phyloP scores from a whole-genome alignment of 2,113 vertebrate genomes.

The Psilopsiagon aymara region DNA sequence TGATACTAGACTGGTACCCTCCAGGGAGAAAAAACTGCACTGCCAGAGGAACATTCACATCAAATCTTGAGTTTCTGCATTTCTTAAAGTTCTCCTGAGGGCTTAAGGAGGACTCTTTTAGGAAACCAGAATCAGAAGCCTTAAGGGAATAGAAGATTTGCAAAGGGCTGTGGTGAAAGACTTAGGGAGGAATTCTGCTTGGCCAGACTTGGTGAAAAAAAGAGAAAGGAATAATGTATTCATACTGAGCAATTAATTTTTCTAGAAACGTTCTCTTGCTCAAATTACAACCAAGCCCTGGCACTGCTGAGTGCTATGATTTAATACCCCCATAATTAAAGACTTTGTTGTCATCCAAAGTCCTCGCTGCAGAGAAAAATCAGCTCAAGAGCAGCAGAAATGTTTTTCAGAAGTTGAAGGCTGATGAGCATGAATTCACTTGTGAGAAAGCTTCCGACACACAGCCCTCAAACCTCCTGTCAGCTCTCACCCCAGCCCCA shows the following conservation, averaged over 20 bases:
- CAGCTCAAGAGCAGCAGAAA: conserved; percentile 51
- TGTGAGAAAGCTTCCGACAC: not conserved
- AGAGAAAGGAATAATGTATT: conserved; percentile 1
- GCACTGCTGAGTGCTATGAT: conserved; percentile 53
- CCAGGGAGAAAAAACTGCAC: not conserved
- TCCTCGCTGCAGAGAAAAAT: conserved; percentile 36
- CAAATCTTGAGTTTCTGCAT: not conserved
- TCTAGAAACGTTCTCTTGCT: conserved; percentile 28
- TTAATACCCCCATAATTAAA: conserved; percentile 61
- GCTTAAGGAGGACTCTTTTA: not conserved
- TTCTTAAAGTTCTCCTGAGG: not conserved
- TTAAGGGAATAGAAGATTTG: not conserved
- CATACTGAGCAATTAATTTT: conserved; percentile 52
- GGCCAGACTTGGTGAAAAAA: not conserved
- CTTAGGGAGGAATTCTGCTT: not conserved
- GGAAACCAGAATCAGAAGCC: not conserved
- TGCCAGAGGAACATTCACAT: not conserved
- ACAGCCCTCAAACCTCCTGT: not conserved
- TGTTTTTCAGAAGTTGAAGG: conserved; percentile 32
- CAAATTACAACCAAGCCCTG: conserved; percentile 43
- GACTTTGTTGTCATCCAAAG: conserved; percentile 41
- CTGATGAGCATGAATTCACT: conserved; percentile 11
- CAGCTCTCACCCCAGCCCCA: not conserved
- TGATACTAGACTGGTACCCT: not conserved
- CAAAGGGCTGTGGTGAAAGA: not conserved